phyloP scores from a whole-genome alignment of 2,888 invertebrate species.

The Cephus runcator region DNA sequence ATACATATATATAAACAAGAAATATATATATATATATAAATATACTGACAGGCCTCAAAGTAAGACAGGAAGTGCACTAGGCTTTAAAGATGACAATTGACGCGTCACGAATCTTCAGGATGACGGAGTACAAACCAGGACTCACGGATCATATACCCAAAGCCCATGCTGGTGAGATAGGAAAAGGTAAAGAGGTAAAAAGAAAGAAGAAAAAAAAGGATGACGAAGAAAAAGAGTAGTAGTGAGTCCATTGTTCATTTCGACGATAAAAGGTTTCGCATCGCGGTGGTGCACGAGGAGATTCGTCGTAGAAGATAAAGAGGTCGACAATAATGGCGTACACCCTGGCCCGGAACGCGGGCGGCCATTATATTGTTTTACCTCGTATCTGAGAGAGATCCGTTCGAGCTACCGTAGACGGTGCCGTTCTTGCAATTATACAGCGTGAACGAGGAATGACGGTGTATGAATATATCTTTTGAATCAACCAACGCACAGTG shows the following conservation, averaged over 20 bases:
- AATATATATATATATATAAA: background rate
- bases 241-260: constrained; percentile 43
- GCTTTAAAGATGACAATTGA: no score
- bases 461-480: no score
- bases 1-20: constrained; percentile 8
- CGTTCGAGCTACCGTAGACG: no score
- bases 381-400: constrained; percentile 1
- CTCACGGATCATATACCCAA: no score
- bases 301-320: constrained; percentile 53
- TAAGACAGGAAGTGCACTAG: background rate
- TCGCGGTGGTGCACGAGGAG: constrained; percentile 40
- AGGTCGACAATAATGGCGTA: constrained; percentile 54
- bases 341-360: constrained; percentile 22
- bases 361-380: constrained; percentile 50
- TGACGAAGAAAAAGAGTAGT: constrained; percentile 7
- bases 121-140: no score
- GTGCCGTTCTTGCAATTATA: no score
- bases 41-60: background rate
- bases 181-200: constrained; percentile 6
- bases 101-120: no score
- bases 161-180: no score
- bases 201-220: constrained; percentile 10
- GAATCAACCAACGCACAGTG: no score
- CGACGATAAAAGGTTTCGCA: constrained; percentile 56
- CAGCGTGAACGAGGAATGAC: no score